Evolutionary conservation across 2,113 vertebrate genomes (phyloP).

Genomic region (Varanus komodoensis): DNA sequence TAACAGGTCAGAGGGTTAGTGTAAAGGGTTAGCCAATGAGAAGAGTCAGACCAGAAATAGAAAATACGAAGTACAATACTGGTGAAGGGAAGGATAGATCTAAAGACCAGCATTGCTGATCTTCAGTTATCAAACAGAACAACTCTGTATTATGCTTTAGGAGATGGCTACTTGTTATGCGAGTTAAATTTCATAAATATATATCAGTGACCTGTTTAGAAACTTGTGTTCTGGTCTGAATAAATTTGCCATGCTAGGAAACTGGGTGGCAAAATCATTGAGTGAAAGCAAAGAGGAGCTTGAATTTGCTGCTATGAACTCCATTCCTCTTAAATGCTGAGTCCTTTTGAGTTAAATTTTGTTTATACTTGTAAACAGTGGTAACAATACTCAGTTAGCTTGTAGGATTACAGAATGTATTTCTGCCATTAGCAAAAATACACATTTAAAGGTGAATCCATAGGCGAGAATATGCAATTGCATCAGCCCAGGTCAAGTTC

Average conservation of each 20-base stretch:
- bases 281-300: no score
- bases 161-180: no score
- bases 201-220: no score
- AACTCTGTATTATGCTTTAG: no score
- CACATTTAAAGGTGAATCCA: background rate
- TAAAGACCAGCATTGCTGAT: background rate
- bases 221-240: no score
- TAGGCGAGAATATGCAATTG: background rate
- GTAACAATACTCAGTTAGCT: background rate
- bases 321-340: no score
- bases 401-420: constrained; percentile 5
- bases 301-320: no score
- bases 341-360: background rate
- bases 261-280: no score
- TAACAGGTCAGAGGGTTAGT: background rate
- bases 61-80: background rate
- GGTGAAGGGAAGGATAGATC: background rate
- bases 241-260: no score
- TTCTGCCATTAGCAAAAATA: background rate
- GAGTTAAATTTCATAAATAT: no score
- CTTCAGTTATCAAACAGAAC: no score
- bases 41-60: background rate
- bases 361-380: background rate
- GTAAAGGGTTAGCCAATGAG: background rate
- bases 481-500: background rate